Conservation (phyloP, 2,888 invertebrate genomes). For the Chrysolina americana region DNA sequence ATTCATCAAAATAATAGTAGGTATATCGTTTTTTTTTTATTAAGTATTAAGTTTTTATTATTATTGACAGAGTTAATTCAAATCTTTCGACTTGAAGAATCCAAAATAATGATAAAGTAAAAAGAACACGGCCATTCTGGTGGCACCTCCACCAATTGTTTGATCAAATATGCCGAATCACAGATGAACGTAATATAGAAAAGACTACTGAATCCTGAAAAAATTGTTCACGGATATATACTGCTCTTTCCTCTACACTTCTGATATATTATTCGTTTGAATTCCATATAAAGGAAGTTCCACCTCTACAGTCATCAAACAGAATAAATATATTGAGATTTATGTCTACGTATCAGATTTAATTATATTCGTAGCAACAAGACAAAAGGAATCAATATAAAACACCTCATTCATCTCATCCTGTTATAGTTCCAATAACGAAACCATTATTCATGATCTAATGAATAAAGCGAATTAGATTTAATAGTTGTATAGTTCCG, state of each 20-base stretch:
- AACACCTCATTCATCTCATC: constrained; percentile 44
- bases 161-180: no score
- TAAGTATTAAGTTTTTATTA: no score
- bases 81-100: no score
- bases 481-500: constrained; percentile 38
- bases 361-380: constrained; percentile 33
- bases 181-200: background rate
- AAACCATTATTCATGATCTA: constrained; percentile 38
- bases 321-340: background rate
- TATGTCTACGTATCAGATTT: constrained; percentile 5
- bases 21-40: no score
- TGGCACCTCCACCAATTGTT: no score
- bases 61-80: no score
- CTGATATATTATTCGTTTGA: background rate
- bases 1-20: no score
- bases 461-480: constrained; percentile 33
- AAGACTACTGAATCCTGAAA: background rate
- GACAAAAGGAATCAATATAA: constrained; percentile 40
- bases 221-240: background rate
- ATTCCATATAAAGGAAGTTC: background rate
- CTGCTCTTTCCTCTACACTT: background rate
- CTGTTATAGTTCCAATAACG: constrained; percentile 42
- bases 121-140: no score
- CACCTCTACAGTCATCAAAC: constrained; percentile 3
- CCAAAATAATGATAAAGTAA: no score